Evolutionary conservation across 2,888 invertebrate genomes (phyloP).

Genomic region (Agrochola litura): DNA sequence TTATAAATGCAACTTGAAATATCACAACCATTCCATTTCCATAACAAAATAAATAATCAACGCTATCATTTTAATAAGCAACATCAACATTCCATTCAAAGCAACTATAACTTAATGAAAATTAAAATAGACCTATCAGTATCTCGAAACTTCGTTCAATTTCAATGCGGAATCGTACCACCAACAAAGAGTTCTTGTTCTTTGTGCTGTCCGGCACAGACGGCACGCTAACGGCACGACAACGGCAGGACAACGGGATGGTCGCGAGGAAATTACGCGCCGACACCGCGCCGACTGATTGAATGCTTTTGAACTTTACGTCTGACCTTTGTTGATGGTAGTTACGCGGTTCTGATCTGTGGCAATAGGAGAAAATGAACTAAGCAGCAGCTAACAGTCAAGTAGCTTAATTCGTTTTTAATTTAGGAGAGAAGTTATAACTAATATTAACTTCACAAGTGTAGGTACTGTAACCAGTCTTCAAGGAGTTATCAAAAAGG

Average conservation of each 20-base stretch:
- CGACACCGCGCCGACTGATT: conserved; percentile 60
- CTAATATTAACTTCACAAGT: too few relatives aligned
- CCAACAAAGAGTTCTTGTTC: conserved; percentile 65
- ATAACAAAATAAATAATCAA: not conserved
- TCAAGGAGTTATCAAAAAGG: not conserved
- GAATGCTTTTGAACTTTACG: conserved; percentile 57
- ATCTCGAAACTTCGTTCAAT: conserved; percentile 57
- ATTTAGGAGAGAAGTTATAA: not conserved
- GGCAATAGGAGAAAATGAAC: not conserved
- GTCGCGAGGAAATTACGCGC: conserved; percentile 65
- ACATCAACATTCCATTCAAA: conserved; percentile 6
- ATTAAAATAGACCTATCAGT: conserved; percentile 67
- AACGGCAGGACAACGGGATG: conserved; percentile 56
- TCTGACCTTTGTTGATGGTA: conserved; percentile 7
- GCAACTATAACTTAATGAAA: conserved; percentile 46
- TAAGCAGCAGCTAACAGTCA: too few relatives aligned
- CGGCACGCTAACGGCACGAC: conserved; percentile 60
- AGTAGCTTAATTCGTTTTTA: too few relatives aligned
- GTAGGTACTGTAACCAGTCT: too few relatives aligned
- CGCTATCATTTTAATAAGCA: not conserved
- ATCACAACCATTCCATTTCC: not conserved
- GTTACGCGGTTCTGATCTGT: conserved; percentile 6
- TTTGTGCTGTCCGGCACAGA: conserved; percentile 65
- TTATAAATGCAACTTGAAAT: not conserved
- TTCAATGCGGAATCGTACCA: conserved; percentile 60